Evolutionary conservation across 2,113 vertebrate genomes (phyloP).

Genomic region (Heterochromis multidens): DNA sequence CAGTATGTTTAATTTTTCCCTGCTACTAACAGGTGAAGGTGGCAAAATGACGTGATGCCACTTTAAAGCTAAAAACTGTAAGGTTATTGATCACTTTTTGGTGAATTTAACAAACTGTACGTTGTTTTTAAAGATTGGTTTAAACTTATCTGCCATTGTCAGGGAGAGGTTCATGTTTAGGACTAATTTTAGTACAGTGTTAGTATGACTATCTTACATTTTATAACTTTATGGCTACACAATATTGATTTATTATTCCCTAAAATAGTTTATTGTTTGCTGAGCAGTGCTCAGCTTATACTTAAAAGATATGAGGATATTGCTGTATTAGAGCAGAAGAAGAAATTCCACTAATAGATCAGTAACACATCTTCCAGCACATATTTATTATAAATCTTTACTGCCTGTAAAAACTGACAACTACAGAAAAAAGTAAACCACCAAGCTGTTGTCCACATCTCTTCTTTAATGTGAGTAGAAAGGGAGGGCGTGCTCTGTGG

Average conservation of each 20-base stretch:
- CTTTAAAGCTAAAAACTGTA: neutral
- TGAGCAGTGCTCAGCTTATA: neutral
- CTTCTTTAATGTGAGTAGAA: conserved; percentile 58
- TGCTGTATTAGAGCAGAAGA: neutral
- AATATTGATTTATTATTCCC: neutral
- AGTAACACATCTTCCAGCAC: neutral
- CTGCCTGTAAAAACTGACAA: conserved; percentile 16
- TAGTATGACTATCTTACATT: neutral
- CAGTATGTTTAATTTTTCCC: neutral
- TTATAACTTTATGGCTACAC: neutral
- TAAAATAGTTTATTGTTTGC: neutral
- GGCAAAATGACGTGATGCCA: neutral
- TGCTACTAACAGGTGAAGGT: neutral
- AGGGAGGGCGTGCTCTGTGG: conserved; percentile 48
- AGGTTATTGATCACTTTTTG: neutral
- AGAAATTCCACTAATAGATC: neutral
- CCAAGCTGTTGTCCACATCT: conserved; percentile 51
- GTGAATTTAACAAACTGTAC: neutral
- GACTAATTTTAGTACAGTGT: neutral
- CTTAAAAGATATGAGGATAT: neutral
- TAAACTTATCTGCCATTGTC: neutral
- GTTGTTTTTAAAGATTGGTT: neutral
- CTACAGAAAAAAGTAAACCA: conserved; percentile 47
- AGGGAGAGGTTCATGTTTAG: neutral
- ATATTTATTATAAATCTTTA: neutral